Conservation (phyloP, 2,797 vertebrate species). For the Hafferia zeledoni region DNA sequence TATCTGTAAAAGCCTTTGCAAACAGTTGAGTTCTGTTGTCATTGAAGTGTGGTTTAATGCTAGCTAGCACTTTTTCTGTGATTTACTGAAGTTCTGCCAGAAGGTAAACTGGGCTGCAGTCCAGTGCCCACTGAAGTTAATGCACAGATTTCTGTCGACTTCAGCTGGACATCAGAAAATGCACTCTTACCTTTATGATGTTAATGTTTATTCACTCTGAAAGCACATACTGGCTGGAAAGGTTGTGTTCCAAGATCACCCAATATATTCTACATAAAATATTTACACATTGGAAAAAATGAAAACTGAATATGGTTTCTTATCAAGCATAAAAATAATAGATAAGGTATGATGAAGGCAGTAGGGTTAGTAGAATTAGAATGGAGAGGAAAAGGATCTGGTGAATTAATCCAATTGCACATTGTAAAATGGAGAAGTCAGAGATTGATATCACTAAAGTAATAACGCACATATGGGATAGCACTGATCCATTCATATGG, state of each 20-base stretch:
- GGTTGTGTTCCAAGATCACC: neutral
- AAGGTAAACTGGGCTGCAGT: neutral
- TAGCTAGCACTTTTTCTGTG: neutral
- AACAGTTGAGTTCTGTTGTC: neutral
- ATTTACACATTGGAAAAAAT: neutral
- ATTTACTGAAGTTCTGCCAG: neutral
- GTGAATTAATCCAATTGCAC: conserved; percentile 11
- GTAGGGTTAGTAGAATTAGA: neutral
- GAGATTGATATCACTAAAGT: neutral
- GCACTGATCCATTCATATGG: neutral
- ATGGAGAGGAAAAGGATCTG: neutral
- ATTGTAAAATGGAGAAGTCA: neutral
- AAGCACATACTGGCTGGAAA: neutral
- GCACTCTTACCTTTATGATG: neutral
- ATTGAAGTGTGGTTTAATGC: neutral
- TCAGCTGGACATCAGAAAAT: neutral
- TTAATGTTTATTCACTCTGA: neutral
- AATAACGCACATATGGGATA: neutral
- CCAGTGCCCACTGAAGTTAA: neutral
- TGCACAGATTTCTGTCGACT: neutral
- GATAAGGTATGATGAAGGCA: neutral
- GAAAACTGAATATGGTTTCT: neutral
- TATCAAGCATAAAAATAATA: neutral
- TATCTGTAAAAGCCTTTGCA: neutral
- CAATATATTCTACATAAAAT: neutral